Evolutionary conservation across 2,797 vertebrate species (phyloP).

Genomic region (Sandelia bainsii): DNA sequence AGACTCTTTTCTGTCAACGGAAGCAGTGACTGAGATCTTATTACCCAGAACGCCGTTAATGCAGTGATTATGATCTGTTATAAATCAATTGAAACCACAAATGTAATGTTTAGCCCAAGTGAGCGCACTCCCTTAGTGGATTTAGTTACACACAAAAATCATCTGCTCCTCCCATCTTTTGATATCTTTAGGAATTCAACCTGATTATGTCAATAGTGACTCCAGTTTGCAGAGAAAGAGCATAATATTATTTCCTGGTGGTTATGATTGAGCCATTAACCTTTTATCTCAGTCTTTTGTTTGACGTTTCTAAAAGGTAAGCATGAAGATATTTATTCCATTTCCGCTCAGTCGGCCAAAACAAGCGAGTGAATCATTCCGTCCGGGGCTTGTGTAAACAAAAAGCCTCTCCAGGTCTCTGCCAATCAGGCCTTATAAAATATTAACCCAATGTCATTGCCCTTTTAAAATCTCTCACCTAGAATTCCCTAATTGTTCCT

Average conservation of each 20-base stretch:
- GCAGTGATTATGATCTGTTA: slow-evolving; percentile 84
- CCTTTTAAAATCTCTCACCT: slow-evolving; percentile 99
- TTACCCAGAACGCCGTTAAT: slow-evolving; percentile 82
- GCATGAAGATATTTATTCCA: slow-evolving; percentile 89
- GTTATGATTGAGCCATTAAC: slow-evolving; percentile 87
- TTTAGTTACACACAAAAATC: slow-evolving; percentile 77
- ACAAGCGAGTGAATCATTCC: slow-evolving; percentile 86
- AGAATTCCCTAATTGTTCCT: slow-evolving; percentile 99
- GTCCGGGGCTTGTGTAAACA: slow-evolving; percentile 83
- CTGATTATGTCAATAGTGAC: slow-evolving; percentile 76
- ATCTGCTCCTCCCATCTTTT: slow-evolving; percentile 64
- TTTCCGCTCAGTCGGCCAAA: slow-evolving; percentile 86
- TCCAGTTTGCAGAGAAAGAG: slow-evolving; percentile 77
- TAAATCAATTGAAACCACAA: slow-evolving; percentile 84
- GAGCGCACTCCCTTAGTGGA: slow-evolving; percentile 75
- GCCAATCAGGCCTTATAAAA: slow-evolving; percentile 96
- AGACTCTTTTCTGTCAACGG: slow-evolving; percentile 67
- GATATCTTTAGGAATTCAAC: slow-evolving; percentile 81
- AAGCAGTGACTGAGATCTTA: slow-evolving; percentile 81
- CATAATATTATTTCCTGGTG: slow-evolving; percentile 80
- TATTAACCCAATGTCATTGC: slow-evolving; percentile 98
- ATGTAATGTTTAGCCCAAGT: slow-evolving; percentile 81
- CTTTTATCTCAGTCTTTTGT: slow-evolving; percentile 86
- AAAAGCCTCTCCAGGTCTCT: slow-evolving; percentile 82
- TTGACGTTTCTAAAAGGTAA: slow-evolving; percentile 86